These are phyloP conservation scores for Arion vulgaris DNA, from an alignment of 1,140 invertebrate genomes.

Conservation along the genomic window DNA sequence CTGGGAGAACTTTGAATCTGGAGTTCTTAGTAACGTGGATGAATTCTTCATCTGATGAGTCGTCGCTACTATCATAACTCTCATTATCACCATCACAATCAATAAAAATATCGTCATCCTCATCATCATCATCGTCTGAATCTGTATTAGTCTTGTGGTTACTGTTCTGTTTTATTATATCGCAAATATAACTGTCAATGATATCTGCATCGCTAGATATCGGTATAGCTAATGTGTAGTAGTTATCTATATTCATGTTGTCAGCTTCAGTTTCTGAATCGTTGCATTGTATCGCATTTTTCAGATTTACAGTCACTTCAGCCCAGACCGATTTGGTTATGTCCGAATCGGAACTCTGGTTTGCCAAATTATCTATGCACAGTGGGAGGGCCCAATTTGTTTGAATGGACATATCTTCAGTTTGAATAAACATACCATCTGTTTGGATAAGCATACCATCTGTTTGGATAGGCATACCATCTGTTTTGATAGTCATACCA, in stretches of 20 bases:
- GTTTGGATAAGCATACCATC: too few species aligned
- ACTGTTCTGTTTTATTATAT: too few species aligned
- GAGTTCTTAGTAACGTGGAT: constrained; percentile 2
- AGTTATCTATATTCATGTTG: neutral
- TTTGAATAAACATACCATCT: too few species aligned
- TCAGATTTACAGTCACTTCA: neutral
- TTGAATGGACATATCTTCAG: neutral
- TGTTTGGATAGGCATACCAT: too few species aligned
- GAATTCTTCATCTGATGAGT: constrained; percentile 20
- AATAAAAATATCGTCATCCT: neutral
- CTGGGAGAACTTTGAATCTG: constrained; percentile 9
- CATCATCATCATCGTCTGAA: constrained; percentile 15
- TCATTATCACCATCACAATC: neutral
- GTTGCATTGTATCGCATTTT: too few species aligned
- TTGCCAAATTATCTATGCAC: neutral
- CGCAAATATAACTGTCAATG: neutral
- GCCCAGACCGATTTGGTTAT: neutral
- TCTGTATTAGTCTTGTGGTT: neutral
- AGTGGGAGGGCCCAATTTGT: neutral
- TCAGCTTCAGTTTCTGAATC: neutral
- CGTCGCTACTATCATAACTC: neutral
- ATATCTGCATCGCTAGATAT: neutral
- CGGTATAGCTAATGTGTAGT: neutral
- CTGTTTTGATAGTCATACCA: too few species aligned
- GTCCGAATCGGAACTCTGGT: neutral